Evolutionary conservation across 2,797 vertebrate genomes (phyloP).

Genomic region (Rachycentron canadum): DNA sequence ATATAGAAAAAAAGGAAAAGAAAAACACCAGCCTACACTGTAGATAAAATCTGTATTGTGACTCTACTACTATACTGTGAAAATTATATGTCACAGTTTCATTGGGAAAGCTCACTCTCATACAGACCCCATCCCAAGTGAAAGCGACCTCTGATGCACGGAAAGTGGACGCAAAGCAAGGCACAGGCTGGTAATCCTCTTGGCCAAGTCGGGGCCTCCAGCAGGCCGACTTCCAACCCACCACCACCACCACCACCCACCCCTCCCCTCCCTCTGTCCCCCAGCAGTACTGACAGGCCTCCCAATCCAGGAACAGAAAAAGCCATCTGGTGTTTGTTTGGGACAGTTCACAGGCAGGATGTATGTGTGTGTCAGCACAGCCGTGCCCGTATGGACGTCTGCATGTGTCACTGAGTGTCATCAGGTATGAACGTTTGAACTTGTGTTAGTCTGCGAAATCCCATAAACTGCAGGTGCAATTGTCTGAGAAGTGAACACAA

Average conservation of each 20-base stretch:
- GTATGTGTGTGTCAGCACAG: slow-evolving; percentile 52
- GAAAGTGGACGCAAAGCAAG: slow-evolving; percentile 49
- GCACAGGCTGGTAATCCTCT: slow-evolving; percentile 75
- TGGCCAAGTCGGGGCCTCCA: slow-evolving; percentile 74
- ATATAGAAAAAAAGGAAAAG: slow-evolving; percentile 20
- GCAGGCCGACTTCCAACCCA: slow-evolving; percentile 57
- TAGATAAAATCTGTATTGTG: slow-evolving; percentile 19
- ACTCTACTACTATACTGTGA: slow-evolving; percentile 12
- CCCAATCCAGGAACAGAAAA: slow-evolving; percentile 81
- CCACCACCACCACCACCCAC: slow-evolving; percentile 16
- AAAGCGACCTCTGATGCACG: slow-evolving; percentile 63
- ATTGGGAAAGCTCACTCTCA: slow-evolving; percentile 16
- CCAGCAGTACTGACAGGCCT: slow-evolving; percentile 78
- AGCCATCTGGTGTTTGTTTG: slow-evolving; percentile 90
- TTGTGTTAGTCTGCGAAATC: slow-evolving; percentile 41
- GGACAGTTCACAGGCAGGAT: slow-evolving; percentile 78
- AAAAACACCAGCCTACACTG: slow-evolving; percentile 29
- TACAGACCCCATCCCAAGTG: slow-evolving; percentile 25
- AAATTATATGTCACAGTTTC: slow-evolving; percentile 24
- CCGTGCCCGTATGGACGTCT: slow-evolving; percentile 27
- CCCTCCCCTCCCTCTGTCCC: slow-evolving; percentile 51
- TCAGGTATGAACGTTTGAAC: slow-evolving; percentile 13
- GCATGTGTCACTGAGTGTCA: slow-evolving; percentile 39
- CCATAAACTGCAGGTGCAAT: slow-evolving; percentile 34
- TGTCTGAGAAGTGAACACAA: slow-evolving; percentile 4